Base-by-base conservation (phyloP, 2,797 vertebrate genomes). In the Pangasius larnaudii region DNA sequence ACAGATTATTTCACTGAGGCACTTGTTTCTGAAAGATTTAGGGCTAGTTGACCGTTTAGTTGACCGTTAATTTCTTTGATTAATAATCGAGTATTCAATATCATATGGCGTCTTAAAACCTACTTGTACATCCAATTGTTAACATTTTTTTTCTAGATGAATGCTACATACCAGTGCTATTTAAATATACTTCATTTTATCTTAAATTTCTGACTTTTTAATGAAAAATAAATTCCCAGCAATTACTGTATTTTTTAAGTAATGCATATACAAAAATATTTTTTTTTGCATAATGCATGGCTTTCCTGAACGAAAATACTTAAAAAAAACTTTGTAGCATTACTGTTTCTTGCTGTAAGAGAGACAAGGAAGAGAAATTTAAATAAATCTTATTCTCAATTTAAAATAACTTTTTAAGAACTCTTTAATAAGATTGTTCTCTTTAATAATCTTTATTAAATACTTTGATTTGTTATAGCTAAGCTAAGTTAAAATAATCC, bases 1-100 rank as follows among this genome's bases (percentile, higher is more conserved):
- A 81, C 83, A 16, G 82, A 63, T 77, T 87, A 16, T 83, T 78
- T 87, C 56, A 83, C 22, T 69, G 56, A 86, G 79, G 69, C 33
- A 24, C 49, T 77, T 33, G 80, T 85, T 87, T 83, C 46, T 61
- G 8, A 84, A 86, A 69, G 78, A 0, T 58, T 72, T 67, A 56
- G 18, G 30, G 8, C 9, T n/a, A n/a, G n/a, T n/a, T n/a, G n/a
- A n/a, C n/a, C n/a, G 7, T 49, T 46, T 61, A 42, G 36, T 61
- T 16, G 36, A 42, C 13, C 0, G 14, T 61, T 56, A 46, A 46
- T 81, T 63, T 27, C 24, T 81, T 61, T 46, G 59, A 46, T 19
- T 65, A 7, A n/a, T 61, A 24, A 80, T 80, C 5, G 1, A 24
- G 33, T 8, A 82, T 4, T 63, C 4, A 0, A n/a, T 42, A 46